Evolutionary conservation across 2,797 vertebrate species (phyloP).

Genomic region (Echiichthys vipera): DNA sequence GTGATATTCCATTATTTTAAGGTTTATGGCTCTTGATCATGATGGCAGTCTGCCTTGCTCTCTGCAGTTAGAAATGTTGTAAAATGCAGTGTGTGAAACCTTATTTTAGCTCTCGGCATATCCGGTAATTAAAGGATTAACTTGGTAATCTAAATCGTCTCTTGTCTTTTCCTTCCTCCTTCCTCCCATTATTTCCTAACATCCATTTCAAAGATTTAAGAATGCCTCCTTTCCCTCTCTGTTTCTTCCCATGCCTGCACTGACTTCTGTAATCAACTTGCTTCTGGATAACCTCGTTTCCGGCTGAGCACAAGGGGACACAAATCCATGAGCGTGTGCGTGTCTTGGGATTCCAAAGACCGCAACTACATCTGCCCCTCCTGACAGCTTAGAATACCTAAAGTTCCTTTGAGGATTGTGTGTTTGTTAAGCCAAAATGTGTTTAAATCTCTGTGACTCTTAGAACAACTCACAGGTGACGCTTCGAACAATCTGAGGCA

Average conservation of each 20-base stretch:
- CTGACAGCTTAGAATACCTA: constrained; percentile 53
- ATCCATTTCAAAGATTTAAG: constrained; percentile 78
- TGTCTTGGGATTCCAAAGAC: constrained; percentile 70
- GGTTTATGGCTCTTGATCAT: constrained; percentile 59
- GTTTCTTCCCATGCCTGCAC: constrained; percentile 43
- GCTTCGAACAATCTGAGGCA: constrained; percentile 50
- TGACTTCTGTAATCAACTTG: constrained; percentile 76
- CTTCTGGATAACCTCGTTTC: constrained; percentile 76
- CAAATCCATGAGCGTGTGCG: constrained; percentile 67
- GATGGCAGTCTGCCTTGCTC: constrained; percentile 50
- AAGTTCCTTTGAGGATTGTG: constrained; percentile 64
- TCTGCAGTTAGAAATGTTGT: constrained; percentile 62
- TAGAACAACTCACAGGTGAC: constrained; percentile 57
- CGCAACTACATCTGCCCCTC: constrained; percentile 50
- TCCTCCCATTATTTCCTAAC: constrained; percentile 69
- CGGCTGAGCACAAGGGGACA: constrained; percentile 63
- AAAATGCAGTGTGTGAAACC: constrained; percentile 72
- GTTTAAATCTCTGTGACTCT: constrained; percentile 66
- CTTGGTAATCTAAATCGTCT: constrained; percentile 85
- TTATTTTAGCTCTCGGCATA: constrained; percentile 76
- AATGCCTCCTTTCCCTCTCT: constrained; percentile 49
- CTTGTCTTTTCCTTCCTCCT: constrained; percentile 70
- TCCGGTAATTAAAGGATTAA: constrained; percentile 86
- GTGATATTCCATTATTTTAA: constrained; percentile 55
- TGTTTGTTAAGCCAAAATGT: constrained; percentile 74